phyloP scores from a whole-genome alignment of 1,140 invertebrate species.

The Lepidostoma basale region DNA sequence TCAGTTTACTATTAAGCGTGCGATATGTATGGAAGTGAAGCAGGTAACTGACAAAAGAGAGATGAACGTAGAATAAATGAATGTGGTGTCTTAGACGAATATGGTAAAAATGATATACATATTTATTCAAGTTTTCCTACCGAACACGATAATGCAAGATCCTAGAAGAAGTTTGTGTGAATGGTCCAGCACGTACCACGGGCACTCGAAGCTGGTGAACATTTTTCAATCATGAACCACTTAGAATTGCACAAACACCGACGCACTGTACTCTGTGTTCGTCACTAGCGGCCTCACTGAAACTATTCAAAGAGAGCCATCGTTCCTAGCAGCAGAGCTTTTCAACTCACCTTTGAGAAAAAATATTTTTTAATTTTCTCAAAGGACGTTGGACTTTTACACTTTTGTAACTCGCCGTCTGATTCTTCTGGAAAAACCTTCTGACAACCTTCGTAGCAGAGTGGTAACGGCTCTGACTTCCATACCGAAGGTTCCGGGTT shows the following conservation, averaged over 20 bases:
- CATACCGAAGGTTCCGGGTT: too few relatives aligned
- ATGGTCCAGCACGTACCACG: conserved; percentile 60
- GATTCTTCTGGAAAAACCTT: too few relatives aligned
- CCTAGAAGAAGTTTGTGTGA: conserved; percentile 60
- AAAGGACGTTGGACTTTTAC: too few relatives aligned
- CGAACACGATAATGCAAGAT: conserved; percentile 58
- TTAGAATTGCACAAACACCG: conserved; percentile 44
- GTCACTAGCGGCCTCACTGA: background rate
- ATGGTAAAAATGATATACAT: background rate
- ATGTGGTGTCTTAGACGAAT: too few relatives aligned
- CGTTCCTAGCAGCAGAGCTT: background rate
- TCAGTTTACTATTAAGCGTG: too few relatives aligned
- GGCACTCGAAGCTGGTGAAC: conserved; percentile 55
- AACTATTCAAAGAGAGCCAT: background rate
- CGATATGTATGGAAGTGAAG: too few relatives aligned
- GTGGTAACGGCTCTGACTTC: too few relatives aligned
- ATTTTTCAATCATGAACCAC: conserved; percentile 45
- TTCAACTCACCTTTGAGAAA: background rate
- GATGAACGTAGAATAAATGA: too few relatives aligned
- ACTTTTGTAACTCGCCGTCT: too few relatives aligned
- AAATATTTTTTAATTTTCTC: too few relatives aligned
- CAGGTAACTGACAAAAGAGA: too few relatives aligned
- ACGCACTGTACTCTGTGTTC: conserved; percentile 49
- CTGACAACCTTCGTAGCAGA: too few relatives aligned
- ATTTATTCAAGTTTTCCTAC: conserved; percentile 51